Evolutionary conservation across 2,113 vertebrate species (phyloP).

Genomic region (Tragelaphus imberbis): DNA sequence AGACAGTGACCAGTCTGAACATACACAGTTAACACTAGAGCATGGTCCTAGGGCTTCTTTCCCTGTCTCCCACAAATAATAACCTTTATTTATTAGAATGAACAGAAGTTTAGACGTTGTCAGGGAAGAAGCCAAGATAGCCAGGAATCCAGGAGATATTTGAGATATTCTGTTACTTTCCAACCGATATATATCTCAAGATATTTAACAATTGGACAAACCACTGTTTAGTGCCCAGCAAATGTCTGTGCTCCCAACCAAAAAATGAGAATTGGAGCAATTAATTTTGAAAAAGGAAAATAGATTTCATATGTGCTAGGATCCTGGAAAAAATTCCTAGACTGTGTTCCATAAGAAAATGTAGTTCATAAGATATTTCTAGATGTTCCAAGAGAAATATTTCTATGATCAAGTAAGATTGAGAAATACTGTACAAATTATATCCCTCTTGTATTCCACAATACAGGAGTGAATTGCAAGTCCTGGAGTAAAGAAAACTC

Average conservation of each 20-base stretch:
- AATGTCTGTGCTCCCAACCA: not conserved
- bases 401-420: not conserved
- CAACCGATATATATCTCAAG: not conserved
- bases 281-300: not conserved
- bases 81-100: not conserved
- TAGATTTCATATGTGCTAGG: not conserved
- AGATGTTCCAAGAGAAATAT: not conserved
- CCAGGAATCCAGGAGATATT: not conserved
- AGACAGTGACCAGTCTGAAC: not conserved
- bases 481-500: not conserved
- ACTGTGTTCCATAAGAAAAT: not conserved
- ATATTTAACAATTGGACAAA: not conserved
- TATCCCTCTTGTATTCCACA: not conserved
- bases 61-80: not conserved
- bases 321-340: not conserved
- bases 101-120: not conserved
- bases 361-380: not conserved
- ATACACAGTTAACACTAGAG: not conserved
- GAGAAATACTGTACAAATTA: not conserved
- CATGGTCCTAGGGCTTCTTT: not conserved
- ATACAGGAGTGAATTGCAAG: not conserved
- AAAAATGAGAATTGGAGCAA: not conserved
- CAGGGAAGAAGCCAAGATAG: not conserved
- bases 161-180: not conserved
- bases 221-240: not conserved